These are phyloP conservation scores for Setophaga kirtlandii DNA, from an alignment of 2,113 vertebrate genomes.

Conservation along the genomic window DNA sequence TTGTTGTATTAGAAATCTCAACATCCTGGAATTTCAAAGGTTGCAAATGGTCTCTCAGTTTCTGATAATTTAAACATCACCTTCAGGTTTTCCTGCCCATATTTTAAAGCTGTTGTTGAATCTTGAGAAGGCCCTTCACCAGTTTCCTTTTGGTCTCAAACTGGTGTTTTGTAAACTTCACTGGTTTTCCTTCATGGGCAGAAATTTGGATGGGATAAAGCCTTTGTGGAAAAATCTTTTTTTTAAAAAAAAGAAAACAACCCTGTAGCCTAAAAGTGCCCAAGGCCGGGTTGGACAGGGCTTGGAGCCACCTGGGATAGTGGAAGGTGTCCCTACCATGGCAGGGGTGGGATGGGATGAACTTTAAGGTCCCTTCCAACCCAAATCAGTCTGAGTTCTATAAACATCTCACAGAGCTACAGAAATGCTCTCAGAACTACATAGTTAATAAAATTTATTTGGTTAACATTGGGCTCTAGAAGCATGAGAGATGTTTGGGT, in stretches of 20 bases:
- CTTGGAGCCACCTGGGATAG: background rate
- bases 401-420: background rate
- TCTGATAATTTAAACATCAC: background rate
- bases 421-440: background rate
- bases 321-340: background rate
- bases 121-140: background rate
- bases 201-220: background rate
- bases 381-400: background rate
- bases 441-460: background rate
- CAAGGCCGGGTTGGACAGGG: background rate
- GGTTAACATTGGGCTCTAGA: accelerated
- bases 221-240: background rate
- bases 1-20: background rate
- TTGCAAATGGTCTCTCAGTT: background rate
- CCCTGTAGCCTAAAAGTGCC: background rate
- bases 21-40: background rate
- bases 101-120: background rate
- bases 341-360: background rate
- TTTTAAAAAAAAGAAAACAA: background rate
- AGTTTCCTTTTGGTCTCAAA: accelerated
- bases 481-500: background rate
- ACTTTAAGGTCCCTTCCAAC: background rate
- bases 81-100: background rate
- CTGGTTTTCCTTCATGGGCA: background rate
- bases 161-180: background rate